These are phyloP conservation scores for Sebastes wilsoni DNA, from an alignment of 2,797 vertebrate species.

Conservation along the genomic window DNA sequence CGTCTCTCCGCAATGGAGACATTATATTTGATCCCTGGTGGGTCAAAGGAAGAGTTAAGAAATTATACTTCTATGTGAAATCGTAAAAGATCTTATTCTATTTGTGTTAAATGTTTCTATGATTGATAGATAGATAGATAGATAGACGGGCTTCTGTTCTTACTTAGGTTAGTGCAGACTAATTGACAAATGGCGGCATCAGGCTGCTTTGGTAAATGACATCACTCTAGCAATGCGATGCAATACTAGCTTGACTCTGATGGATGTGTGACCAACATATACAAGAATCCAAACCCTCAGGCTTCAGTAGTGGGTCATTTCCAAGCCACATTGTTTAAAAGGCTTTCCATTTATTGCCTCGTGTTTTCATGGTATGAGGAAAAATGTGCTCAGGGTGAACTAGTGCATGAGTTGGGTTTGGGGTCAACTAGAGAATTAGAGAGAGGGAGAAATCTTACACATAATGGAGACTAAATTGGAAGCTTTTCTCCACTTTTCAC, in stretches of 20 bases:
- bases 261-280: conserved; percentile 46
- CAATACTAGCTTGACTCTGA: conserved; percentile 30
- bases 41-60: background rate
- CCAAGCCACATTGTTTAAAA: conserved; percentile 66
- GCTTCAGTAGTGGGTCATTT: conserved; percentile 28
- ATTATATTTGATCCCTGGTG: conserved; percentile 84
- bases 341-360: conserved; percentile 39
- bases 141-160: background rate
- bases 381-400: conserved; percentile 23
- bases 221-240: conserved; percentile 21
- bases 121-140: background rate
- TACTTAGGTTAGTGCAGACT: background rate
- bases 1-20: conserved; percentile 90
- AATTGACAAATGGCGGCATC: conserved; percentile 5
- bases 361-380: conserved; percentile 32
- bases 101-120: background rate
- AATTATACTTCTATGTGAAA: background rate
- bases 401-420: conserved; percentile 18
- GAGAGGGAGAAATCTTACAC: conserved; percentile 11
- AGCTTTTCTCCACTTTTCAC: conserved; percentile 6
- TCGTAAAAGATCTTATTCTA: background rate
- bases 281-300: conserved; percentile 47
- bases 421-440: conserved; percentile 30
- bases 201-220: conserved; percentile 27
- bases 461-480: conserved; percentile 12